Conservation (phyloP, 2,797 vertebrate species). For the Parambassis ranga region DNA sequence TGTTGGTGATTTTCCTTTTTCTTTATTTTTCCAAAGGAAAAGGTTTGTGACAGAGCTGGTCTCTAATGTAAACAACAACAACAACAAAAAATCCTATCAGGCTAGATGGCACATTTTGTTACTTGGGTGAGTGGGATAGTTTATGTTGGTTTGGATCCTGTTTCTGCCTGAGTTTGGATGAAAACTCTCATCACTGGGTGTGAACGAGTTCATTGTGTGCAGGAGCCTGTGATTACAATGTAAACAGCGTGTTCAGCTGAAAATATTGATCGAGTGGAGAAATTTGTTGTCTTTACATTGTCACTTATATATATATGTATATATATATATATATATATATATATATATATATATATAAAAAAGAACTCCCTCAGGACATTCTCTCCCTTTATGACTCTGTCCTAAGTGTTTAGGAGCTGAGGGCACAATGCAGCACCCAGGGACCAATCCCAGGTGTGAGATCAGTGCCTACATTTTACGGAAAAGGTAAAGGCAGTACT, state of each 20-base stretch:
- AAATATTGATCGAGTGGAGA: not conserved
- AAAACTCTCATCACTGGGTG: not conserved
- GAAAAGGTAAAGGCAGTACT: not conserved
- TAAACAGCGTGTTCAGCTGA: not conserved
- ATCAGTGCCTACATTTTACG: not conserved
- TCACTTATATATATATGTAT: not conserved
- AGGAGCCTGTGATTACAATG: not conserved
- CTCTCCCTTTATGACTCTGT: not conserved
- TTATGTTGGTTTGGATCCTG: not conserved
- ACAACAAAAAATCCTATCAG: constrained; percentile 1
- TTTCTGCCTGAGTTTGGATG: not conserved
- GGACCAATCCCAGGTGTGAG: not conserved
- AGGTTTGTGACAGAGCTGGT: constrained; percentile 60
- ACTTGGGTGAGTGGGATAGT: not conserved
- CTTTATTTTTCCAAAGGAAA: constrained; percentile 54
- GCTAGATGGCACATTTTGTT: not conserved
- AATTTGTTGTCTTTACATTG: not conserved
- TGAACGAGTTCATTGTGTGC: not conserved
- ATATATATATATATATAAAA: not conserved
- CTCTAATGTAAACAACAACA: constrained; percentile 43
- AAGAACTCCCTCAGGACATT: not conserved
- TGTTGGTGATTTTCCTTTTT: not conserved
- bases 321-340: not conserved
- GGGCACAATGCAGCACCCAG: not conserved
- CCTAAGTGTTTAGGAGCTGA: not conserved